These are phyloP conservation scores for Falco rusticolus DNA, from an alignment of 2,797 vertebrate genomes.

Conservation along the genomic window DNA sequence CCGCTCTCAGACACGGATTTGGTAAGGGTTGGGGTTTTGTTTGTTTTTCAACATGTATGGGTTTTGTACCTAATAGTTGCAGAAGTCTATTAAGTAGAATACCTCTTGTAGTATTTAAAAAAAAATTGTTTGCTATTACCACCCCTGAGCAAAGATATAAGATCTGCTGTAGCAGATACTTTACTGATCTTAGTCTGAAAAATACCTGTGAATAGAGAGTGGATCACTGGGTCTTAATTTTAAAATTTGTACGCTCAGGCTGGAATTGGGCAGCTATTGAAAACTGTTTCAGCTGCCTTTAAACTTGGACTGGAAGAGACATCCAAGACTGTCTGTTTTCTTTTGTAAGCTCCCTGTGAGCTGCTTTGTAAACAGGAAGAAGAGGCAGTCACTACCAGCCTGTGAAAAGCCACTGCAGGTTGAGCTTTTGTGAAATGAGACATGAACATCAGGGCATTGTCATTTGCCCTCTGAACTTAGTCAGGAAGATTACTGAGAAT, in stretches of 20 bases:
- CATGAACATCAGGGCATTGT: background rate
- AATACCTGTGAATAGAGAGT: background rate
- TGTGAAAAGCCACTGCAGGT: background rate
- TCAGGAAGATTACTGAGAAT: background rate
- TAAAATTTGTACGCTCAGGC: background rate
- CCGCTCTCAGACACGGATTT: background rate
- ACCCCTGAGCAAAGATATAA: background rate
- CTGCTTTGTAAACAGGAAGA: background rate
- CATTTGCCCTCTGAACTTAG: background rate
- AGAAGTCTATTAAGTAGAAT: background rate
- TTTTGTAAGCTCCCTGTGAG: background rate
- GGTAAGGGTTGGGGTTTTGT: too few species aligned
- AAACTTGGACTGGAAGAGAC: background rate
- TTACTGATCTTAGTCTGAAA: background rate
- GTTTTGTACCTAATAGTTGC: background rate
- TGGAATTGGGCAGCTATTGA: background rate
- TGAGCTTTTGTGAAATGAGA: background rate
- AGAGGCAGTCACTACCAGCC: background rate
- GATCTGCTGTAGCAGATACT: background rate
- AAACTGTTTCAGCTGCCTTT: background rate
- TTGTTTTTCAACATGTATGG: background rate
- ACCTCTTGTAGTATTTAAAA: background rate
- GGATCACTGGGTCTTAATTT: background rate
- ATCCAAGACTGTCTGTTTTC: background rate
- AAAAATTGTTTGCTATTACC: fast-evolving